Base-by-base conservation (phyloP, 2,888 invertebrate genomes). In the Phragmatobia fuliginosa region DNA sequence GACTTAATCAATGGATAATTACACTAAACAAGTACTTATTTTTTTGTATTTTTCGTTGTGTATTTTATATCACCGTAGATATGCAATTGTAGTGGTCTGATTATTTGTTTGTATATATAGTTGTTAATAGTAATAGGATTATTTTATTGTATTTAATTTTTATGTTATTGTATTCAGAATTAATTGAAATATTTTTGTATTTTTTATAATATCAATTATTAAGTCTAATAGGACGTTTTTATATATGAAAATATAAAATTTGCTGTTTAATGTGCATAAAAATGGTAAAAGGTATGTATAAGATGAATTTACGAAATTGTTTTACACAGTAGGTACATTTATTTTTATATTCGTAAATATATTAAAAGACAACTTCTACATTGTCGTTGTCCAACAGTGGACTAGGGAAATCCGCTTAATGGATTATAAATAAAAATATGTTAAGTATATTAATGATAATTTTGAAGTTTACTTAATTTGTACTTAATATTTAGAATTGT, bases 401-500 rank as follows among this genome's bases (percentile, higher is more conserved):
- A 21, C 0, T 41, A 41, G 18, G n/a, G n/a, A 49, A 2, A n/a
- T 10, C 8, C 3, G 45, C 21, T 45, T 45, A 0, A n/a, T 49
- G 45, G 21, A n/a, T 49, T 49, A n/a, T n/a, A 1, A 21, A 0
- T 21, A 10, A 45, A 45, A 45, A 21, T 18, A 6, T 45, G 6
- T 45, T 21, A 45, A 21, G 21, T 6, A 21, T 18, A 18, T 18
- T 18, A 45, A 5, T 45, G 7, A n/a, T 49, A 25, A 10, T 25
- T n/a, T 49, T 49, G 45, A 49, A 18, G n/a, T 5, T 49, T 25
- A 49, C 49, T 49, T 25, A 49, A 25, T 62, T 31, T 58, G 58
- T 62, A 68, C 62, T 67, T 67, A 67, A 61, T 28, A 49, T 61
- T 18, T 38, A 16, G 38, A 31, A 28, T 25, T 62, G 52, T 60